Conservation (phyloP, 2,888 invertebrate species). For the Campoletis raptor region DNA sequence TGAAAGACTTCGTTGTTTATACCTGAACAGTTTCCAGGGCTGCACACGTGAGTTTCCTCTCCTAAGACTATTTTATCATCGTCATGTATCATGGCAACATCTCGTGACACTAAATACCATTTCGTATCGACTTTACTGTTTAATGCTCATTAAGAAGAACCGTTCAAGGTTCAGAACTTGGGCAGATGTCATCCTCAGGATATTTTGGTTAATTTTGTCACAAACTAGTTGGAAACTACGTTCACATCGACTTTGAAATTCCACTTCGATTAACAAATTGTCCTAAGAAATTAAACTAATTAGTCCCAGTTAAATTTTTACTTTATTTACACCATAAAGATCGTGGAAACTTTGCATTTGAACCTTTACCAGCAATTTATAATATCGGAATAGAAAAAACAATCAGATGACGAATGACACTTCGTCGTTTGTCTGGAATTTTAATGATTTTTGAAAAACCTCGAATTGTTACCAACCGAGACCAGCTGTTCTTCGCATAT, state of each 20-base stretch:
- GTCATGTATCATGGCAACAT: neutral
- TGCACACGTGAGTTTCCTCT: neutral
- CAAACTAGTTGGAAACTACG: neutral
- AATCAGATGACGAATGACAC: neutral
- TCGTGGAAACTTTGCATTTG: neutral
- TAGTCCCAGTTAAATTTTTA: neutral
- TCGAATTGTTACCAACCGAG: neutral
- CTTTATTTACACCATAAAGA: neutral
- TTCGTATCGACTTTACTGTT: slow-evolving; percentile 13
- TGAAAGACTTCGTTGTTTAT: neutral
- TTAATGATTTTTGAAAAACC: neutral
- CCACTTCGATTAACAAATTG: neutral
- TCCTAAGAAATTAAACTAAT: neutral
- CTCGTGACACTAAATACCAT: slow-evolving; percentile 3
- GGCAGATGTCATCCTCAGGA: neutral
- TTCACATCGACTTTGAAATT: slow-evolving; percentile 1
- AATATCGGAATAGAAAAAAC: neutral
- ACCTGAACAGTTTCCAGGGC: neutral
- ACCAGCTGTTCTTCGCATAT: neutral
- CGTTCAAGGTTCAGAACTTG: neutral
- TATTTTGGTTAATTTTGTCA: neutral
- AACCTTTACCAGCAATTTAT: neutral
- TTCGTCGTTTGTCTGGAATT: neutral
- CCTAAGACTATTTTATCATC: neutral
- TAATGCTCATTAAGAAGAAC: neutral